Conservation (phyloP, 1,140 invertebrate genomes). For the Drosophila equinoxialis region DNA sequence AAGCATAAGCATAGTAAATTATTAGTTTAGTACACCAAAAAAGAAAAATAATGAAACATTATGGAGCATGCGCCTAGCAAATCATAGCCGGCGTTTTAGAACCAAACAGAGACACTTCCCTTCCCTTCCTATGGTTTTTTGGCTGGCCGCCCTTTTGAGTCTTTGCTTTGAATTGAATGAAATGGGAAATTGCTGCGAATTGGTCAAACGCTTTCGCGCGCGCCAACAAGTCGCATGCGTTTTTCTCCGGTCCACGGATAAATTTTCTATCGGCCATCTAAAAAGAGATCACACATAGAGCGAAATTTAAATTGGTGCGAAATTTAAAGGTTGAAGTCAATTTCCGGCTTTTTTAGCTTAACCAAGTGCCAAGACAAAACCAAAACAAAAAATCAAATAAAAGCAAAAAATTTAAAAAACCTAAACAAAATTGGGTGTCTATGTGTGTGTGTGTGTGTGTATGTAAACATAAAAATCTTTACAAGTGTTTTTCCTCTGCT, state of each 20-base stretch:
- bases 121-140: conserved; percentile 2
- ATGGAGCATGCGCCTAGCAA: conserved; percentile 46
- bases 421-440: conserved; percentile 35
- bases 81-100: conserved; percentile 54
- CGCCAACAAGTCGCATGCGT: conserved; percentile 75
- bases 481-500: conserved; percentile 33
- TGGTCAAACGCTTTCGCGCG: conserved; percentile 61
- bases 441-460: conserved; percentile 36
- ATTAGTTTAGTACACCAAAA: not conserved
- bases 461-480: conserved; percentile 64
- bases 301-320: conserved; percentile 30
- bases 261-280: conserved; percentile 51
- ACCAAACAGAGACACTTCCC: conserved; percentile 20
- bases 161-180: conserved; percentile 10
- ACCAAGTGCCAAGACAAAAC: conserved; percentile 43
- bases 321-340: conserved; percentile 59
- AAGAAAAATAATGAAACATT: not conserved
- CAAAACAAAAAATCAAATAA: conserved; percentile 12
- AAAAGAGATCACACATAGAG: conserved; percentile 11
- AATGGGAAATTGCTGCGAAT: conserved; percentile 25
- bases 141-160: conserved; percentile 12
- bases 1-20: no score
- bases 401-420: conserved; percentile 19
- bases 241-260: conserved; percentile 46
- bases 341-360: conserved; percentile 51